These are phyloP conservation scores for Pogonophryne albipinna DNA, from an alignment of 2,797 vertebrate species.

Conservation along the genomic window DNA sequence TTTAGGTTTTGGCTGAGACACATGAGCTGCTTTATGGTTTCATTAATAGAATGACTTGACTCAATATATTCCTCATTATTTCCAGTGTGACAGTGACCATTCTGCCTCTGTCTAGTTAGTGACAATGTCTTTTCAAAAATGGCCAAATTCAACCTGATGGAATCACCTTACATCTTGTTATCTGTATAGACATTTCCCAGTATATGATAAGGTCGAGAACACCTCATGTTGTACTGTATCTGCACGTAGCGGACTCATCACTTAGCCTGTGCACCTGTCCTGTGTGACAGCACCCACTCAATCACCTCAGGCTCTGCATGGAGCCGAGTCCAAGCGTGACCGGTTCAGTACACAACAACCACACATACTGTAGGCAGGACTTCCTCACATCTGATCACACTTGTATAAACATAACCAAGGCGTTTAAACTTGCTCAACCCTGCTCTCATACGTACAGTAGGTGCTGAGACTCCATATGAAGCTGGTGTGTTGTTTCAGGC, in stretches of 20 bases:
- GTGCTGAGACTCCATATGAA: constrained; percentile 13
- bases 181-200: constrained; percentile 62
- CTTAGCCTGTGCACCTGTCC: constrained; percentile 74
- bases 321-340: constrained; percentile 76
- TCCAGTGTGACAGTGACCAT: constrained; percentile 4
- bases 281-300: constrained; percentile 65
- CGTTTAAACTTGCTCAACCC: constrained; percentile 47
- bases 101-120: constrained; percentile 15
- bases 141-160: constrained; percentile 18
- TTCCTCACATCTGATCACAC: constrained; percentile 64
- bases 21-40: constrained; percentile 42
- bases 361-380: constrained; percentile 56
- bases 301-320: constrained; percentile 56
- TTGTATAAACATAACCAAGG: constrained; percentile 66
- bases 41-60: constrained; percentile 16
- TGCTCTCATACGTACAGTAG: constrained; percentile 3
- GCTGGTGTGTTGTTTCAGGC: not conserved
- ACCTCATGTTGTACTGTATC: constrained; percentile 49
- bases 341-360: constrained; percentile 76
- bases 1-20: not conserved
- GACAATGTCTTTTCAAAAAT: constrained; percentile 15
- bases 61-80: constrained; percentile 14
- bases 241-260: constrained; percentile 74
- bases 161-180: constrained; percentile 21
- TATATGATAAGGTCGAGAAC: constrained; percentile 39